Conservation (phyloP, 2,797 vertebrate species). For the Novumbra hubbsi region DNA sequence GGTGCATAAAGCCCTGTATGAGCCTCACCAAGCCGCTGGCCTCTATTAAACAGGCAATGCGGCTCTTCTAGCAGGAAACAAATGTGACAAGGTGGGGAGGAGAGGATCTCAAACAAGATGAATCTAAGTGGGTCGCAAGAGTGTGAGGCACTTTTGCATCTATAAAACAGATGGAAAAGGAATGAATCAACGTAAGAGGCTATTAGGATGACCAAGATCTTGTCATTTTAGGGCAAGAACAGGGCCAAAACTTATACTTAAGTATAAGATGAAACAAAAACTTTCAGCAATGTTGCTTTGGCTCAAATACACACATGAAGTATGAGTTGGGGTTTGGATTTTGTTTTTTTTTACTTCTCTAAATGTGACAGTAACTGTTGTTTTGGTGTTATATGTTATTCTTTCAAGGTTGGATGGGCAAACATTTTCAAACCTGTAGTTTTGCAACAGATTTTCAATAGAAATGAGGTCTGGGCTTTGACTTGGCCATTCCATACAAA, state of each 20-base stretch:
- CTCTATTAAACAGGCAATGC: not conserved
- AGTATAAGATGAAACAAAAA: not conserved
- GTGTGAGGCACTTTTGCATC: constrained; percentile 28
- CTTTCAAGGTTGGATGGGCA: too few species aligned
- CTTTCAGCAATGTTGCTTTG: not conserved
- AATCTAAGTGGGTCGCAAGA: constrained; percentile 71
- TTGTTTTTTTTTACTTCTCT: not conserved
- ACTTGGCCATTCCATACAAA: too few species aligned
- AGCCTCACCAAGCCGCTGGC: constrained; percentile 1
- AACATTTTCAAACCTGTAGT: too few species aligned
- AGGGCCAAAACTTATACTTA: constrained; percentile 1
- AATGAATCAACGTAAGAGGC: constrained; percentile 48
- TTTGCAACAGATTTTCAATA: too few species aligned
- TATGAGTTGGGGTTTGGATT: not conserved
- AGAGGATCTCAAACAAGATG: constrained; percentile 63
- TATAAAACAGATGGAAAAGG: constrained; percentile 22
- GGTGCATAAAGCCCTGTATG: not conserved
- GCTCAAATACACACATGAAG: not conserved
- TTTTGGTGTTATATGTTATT: too few species aligned
- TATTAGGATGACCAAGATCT: constrained; percentile 49
- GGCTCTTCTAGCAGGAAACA: constrained; percentile 44
- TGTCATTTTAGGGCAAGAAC: constrained; percentile 28
- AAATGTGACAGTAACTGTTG: not conserved
- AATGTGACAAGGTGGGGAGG: constrained; percentile 64
- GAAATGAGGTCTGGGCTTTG: too few species aligned